Conservation (phyloP, 2,888 invertebrate genomes). For the Spilarctia lutea region DNA sequence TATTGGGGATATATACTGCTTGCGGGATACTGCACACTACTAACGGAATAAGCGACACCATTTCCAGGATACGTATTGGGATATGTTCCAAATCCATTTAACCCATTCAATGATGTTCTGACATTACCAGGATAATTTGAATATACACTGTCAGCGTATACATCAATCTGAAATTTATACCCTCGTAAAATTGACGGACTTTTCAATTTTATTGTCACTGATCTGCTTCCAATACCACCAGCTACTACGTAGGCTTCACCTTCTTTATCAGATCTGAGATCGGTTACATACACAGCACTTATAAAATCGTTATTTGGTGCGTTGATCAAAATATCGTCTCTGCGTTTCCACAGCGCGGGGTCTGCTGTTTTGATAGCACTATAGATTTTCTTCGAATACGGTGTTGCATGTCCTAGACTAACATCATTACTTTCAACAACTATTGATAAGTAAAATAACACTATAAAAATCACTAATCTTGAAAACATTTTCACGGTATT, state of each 20-base stretch:
- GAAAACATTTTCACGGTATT: slow-evolving; percentile 14
- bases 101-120: slow-evolving; percentile 14
- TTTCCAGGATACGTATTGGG: slow-evolving; percentile 6
- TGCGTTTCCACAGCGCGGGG: slow-evolving; percentile 75
- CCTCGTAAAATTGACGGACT: slow-evolving; percentile 76
- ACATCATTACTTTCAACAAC: slow-evolving; percentile 44
- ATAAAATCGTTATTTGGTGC: slow-evolving; percentile 69
- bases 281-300: slow-evolving; percentile 70
- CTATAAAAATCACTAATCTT: slow-evolving; percentile 6
- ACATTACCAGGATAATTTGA: slow-evolving; percentile 20
- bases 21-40: slow-evolving; percentile 16
- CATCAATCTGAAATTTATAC: slow-evolving; percentile 75
- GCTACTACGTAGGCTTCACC: slow-evolving; percentile 72
- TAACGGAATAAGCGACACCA: slow-evolving; percentile 10
- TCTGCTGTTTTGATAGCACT: slow-evolving; percentile 70
- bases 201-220: slow-evolving; percentile 72
- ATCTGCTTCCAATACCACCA: slow-evolving; percentile 73
- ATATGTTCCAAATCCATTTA: slow-evolving; percentile 16
- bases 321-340: slow-evolving; percentile 69
- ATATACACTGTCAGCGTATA: slow-evolving; percentile 63
- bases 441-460: slow-evolving; percentile 13
- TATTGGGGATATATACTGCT: slow-evolving; percentile 7
- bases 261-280: slow-evolving; percentile 73
- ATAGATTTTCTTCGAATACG: slow-evolving; percentile 67
- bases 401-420: slow-evolving; percentile 38